Percentiles rank a stretch among this genome's conserved stretches.
These are phyloP conservation scores for Megalopta genalis DNA, from an alignment of 1,140 invertebrate species.

Conservation along the genomic window DNA sequence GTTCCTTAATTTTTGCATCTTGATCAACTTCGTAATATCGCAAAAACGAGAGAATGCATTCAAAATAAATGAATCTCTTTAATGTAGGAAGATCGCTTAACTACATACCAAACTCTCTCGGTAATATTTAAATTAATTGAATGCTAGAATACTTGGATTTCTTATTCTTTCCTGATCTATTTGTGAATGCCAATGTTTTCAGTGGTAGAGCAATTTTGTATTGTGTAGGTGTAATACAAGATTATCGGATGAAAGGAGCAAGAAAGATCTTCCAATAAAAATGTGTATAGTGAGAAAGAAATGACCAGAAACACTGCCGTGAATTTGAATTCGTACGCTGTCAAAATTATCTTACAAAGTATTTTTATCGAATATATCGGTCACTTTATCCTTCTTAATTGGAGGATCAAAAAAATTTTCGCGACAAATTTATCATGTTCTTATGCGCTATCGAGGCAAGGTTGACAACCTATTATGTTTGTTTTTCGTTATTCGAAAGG, in stretches of 20 bases:
- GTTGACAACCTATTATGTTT: constrained; percentile 42
- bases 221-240: background rate
- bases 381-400: background rate
- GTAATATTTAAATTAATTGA: background rate
- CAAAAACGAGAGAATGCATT: background rate
- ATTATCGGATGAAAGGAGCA: background rate
- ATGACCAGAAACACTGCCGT: background rate
- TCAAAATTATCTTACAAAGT: background rate
- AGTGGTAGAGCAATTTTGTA: background rate
- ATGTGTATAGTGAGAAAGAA: background rate
- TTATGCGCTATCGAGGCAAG: constrained; percentile 48
- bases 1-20: background rate
- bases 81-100: background rate
- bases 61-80: background rate
- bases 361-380: background rate
- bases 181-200: background rate
- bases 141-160: background rate
- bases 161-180: background rate
- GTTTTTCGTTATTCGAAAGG: constrained; percentile 38
- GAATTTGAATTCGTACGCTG: background rate
- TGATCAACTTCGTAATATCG: too few species aligned
- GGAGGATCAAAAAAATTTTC: constrained; percentile 1
- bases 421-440: constrained; percentile 16
- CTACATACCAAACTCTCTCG: background rate
- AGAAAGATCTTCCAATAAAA: background rate